Evolutionary conservation across 2,797 vertebrate species (phyloP).

Genomic region (Danio kyathit): DNA sequence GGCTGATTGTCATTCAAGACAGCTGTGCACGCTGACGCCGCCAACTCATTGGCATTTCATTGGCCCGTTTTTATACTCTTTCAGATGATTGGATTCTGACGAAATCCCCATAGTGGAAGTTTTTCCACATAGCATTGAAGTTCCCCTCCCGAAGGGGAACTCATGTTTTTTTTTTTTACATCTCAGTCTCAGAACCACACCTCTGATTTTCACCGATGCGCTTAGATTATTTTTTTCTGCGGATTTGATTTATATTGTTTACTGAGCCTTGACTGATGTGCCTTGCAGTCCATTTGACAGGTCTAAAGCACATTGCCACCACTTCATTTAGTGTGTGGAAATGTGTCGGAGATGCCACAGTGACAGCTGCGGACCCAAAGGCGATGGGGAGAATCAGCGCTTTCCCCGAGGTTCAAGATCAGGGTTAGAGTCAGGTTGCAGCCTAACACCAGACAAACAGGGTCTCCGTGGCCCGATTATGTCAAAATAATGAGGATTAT

Average conservation of each 20-base stretch:
- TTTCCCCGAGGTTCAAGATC: slow-evolving; percentile 22
- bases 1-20: too few species aligned
- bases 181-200: slow-evolving; percentile 14
- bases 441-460: background rate
- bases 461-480: slow-evolving; percentile 6
- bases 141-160: too few species aligned
- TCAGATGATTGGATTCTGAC: too few species aligned
- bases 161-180: too few species aligned
- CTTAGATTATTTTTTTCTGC: slow-evolving; percentile 19
- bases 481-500: slow-evolving; percentile 27
- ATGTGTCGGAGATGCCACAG: slow-evolving; percentile 36
- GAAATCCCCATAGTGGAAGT: too few species aligned
- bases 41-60: too few species aligned
- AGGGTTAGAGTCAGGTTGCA: slow-evolving; percentile 48
- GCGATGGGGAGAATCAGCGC: background rate
- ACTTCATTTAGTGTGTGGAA: slow-evolving; percentile 54
- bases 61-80: too few species aligned
- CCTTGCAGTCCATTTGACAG: slow-evolving; percentile 49
- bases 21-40: too few species aligned
- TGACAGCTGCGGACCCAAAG: slow-evolving; percentile 38
- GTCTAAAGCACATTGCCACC: slow-evolving; percentile 37
- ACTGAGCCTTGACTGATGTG: slow-evolving; percentile 53
- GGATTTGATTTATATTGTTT: slow-evolving; percentile 56
- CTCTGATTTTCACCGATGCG: background rate
- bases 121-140: too few species aligned